Evolutionary conservation across 2,113 vertebrate genomes (phyloP).

Genomic region (Trinectes maculatus): DNA sequence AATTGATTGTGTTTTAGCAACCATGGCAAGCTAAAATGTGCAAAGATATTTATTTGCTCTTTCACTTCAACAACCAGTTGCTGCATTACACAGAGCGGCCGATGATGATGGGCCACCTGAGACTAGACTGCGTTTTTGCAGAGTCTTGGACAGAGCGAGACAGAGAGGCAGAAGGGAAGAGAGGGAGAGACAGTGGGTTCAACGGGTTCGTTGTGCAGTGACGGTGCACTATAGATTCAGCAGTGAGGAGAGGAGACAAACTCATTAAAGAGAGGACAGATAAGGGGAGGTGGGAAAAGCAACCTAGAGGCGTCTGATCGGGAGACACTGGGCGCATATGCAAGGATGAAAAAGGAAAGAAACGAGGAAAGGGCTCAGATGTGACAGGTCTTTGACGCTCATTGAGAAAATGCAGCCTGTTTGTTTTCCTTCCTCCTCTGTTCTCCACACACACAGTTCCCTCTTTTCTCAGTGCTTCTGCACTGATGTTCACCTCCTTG

Average conservation of each 20-base stretch:
- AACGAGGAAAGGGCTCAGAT: slow-evolving; percentile 29
- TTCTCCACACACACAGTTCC: slow-evolving; percentile 1
- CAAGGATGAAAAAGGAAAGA: slow-evolving; percentile 4
- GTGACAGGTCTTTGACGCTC: slow-evolving; percentile 59
- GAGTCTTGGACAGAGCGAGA: slow-evolving; percentile 27
- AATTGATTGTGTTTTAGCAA: slow-evolving; percentile 35
- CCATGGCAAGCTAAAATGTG: slow-evolving; percentile 15
- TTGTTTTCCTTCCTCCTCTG: slow-evolving; percentile 3
- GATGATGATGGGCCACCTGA: slow-evolving; percentile 49
- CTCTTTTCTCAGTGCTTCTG: slow-evolving; percentile 21
- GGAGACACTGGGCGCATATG: slow-evolving; percentile 14
- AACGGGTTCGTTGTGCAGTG: slow-evolving; percentile 43
- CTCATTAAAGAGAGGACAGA: slow-evolving; percentile 12
- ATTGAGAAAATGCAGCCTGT: slow-evolving; percentile 50
- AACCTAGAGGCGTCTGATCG: slow-evolving; percentile 18
- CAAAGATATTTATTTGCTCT: slow-evolving; percentile 52
- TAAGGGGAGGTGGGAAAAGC: slow-evolving; percentile 21
- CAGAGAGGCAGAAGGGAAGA: slow-evolving; percentile 15
- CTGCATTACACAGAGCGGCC: slow-evolving; percentile 24
- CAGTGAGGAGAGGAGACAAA: slow-evolving; percentile 17
- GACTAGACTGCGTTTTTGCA: slow-evolving; percentile 56
- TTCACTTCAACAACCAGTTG: slow-evolving; percentile 30
- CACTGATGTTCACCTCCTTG: slow-evolving; percentile 7
- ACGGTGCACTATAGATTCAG: slow-evolving; percentile 41
- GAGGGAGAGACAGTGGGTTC: slow-evolving; percentile 45